Conservation (phyloP, 2,113 vertebrate genomes). For the Prochilodus magdalenae region DNA sequence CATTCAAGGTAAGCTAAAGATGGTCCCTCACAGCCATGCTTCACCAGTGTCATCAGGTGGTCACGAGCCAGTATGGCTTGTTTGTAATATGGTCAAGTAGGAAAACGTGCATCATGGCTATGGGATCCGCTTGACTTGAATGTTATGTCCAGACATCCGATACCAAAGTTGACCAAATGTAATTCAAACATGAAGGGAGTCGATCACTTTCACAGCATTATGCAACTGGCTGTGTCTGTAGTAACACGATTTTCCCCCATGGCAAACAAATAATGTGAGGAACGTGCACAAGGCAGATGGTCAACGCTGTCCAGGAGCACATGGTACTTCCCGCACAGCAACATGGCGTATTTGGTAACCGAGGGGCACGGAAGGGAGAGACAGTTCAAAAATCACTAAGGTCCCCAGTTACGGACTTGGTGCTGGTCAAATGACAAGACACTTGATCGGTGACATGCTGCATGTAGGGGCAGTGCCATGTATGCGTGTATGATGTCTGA, state of each 20-base stretch:
- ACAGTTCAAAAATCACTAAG: conserved; percentile 21
- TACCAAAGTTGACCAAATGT: not conserved
- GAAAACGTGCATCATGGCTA: not conserved
- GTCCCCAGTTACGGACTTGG: not conserved
- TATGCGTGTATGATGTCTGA: not conserved
- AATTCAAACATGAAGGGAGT: not conserved
- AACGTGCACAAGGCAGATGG: no score
- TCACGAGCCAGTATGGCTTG: not conserved
- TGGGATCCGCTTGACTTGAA: conserved; percentile 11
- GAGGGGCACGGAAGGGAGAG: not conserved
- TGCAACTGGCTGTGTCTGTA: not conserved
- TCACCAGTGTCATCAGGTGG: not conserved
- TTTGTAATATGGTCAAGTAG: not conserved
- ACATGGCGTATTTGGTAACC: not conserved
- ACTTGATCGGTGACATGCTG: not conserved
- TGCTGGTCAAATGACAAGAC: conserved; percentile 5
- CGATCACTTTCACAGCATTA: not conserved
- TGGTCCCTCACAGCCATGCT: not conserved
- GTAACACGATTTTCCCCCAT: not conserved
- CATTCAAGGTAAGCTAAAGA: conserved; percentile 77
- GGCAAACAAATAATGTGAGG: not conserved
- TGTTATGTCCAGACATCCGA: conserved; percentile 9
- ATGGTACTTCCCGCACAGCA: not conserved
- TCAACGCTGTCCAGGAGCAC: not conserved
- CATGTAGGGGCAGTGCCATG: not conserved